Base-by-base conservation (phyloP, 2,888 invertebrate species). In the Drosophila siamana region DNA sequence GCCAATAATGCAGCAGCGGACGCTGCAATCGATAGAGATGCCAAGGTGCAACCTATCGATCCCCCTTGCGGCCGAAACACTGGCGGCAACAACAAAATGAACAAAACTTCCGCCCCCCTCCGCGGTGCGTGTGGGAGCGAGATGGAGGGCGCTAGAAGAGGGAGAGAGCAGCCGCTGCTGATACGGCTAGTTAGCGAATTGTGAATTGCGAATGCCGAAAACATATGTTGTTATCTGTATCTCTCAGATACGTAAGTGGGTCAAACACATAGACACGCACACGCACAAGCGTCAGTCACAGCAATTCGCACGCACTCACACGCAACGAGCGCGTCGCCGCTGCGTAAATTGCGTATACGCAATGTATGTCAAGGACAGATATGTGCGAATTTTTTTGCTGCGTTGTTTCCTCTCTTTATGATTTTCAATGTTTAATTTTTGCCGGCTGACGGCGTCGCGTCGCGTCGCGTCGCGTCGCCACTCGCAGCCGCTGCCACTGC, bases 331-430 rank as follows among this genome's bases (percentile, higher is more conserved):
- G 52, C 70, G n/a, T n/a, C 4, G 36, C 6, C 36, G 74, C 86
- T 80, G 84, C 88, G 88, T 88, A 83, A 69, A 85, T 80, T 84
- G 84, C 84, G 84, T 88, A 84, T 89, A 83, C 72, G 80, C 83
- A 87, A 90, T 89, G 81, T 90, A 80, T 90, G 90, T 90, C 90
- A 90, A 90, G 90, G 90, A 90, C 90, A 90, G 84, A 90, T 82
- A 86, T 89, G 90, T 90, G 90, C 90, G 90, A 90, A 90, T 86
- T 89, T 87, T 33, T 3, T 24, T 7, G 2, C 19, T 38, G 15
- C 22, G 28, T 65, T 61, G 52, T 51, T 74, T 47, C 11, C 43
- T 28, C 54, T 59, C 50, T 52, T 71, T 68, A 69, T 74, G 73
- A 69, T 71, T 73, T 72, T 68, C 78, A 80, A 78, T 82, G 78